Conservation (phyloP, 2,888 invertebrate species). For the Dasypogon diadema region DNA sequence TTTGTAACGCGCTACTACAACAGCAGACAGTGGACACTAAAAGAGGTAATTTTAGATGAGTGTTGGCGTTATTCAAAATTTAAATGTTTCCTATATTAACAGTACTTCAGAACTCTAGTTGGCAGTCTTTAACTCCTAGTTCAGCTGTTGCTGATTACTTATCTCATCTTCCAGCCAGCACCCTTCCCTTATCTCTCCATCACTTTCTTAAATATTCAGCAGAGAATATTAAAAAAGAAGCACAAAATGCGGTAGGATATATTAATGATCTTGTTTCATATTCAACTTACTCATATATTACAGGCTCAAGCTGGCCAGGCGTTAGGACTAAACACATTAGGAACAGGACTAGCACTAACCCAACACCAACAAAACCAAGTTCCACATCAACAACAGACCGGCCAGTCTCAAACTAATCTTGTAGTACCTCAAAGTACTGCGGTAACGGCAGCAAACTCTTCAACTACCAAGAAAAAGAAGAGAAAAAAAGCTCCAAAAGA, state of each 20-base stretch:
- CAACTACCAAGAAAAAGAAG: slow-evolving; percentile 79
- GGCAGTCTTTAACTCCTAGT: slow-evolving; percentile 73
- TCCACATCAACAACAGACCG: slow-evolving; percentile 53
- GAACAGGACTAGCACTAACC: slow-evolving; percentile 50
- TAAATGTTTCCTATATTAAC: too few species aligned
- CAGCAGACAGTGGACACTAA: slow-evolving; percentile 66
- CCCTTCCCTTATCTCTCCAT: slow-evolving; percentile 82
- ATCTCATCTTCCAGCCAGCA: slow-evolving; percentile 81
- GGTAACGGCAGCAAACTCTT: slow-evolving; percentile 59
- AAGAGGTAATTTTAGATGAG: slow-evolving; percentile 59
- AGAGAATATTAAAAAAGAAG: slow-evolving; percentile 80
- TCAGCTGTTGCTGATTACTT: slow-evolving; percentile 88
- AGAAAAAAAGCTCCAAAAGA: slow-evolving; percentile 80
- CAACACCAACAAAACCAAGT: slow-evolving; percentile 60
- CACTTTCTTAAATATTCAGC: slow-evolving; percentile 87
- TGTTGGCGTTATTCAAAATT: too few species aligned
- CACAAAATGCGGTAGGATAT: slow-evolving; percentile 69
- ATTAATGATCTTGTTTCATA: background rate
- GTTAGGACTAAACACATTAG: slow-evolving; percentile 51
- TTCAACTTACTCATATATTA: slow-evolving; percentile 54
- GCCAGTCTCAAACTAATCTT: background rate
- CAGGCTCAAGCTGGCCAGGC: slow-evolving; percentile 55
- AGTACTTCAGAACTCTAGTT: slow-evolving; percentile 68
- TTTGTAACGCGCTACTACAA: slow-evolving; percentile 68
- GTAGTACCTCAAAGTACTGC: slow-evolving; percentile 58